A percentile compares a stretch with the other conserved stretches of the same genome.
phyloP scores from a whole-genome alignment of 2,888 invertebrate genomes.

The Lasiommata megera region DNA sequence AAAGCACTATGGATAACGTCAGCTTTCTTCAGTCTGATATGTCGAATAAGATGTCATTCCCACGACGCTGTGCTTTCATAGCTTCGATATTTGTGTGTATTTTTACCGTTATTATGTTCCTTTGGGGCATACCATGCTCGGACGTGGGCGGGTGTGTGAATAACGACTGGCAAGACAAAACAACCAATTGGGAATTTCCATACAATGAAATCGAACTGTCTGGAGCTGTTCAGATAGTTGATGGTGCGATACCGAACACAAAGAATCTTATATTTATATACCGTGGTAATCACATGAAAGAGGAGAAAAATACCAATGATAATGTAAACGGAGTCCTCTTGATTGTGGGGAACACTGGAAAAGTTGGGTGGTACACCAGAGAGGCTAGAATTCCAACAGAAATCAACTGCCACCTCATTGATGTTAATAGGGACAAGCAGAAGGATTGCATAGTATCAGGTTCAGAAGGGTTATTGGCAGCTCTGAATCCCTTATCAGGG shows the following conservation, averaged over 20 bases:
- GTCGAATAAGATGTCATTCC: conserved; percentile 83
- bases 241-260: conserved; percentile 83
- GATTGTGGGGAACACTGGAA: conserved; percentile 85
- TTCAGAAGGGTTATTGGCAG: conserved; percentile 82
- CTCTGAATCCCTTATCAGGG: conserved; percentile 74
- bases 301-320: conserved; percentile 67
- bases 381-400: conserved; percentile 85
- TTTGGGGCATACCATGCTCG: conserved; percentile 89
- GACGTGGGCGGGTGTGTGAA: conserved; percentile 85
- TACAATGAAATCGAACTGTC: conserved; percentile 86
- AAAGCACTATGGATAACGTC: conserved; percentile 74
- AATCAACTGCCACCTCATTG: conserved; percentile 87
- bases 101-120: conserved; percentile 86
- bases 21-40: conserved; percentile 72
- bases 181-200: conserved; percentile 85
- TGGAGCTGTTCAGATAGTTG: conserved; percentile 86
- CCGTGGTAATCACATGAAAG: conserved; percentile 84
- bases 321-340: conserved; percentile 86
- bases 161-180: conserved; percentile 78
- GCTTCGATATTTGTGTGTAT: conserved; percentile 87
- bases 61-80: conserved; percentile 85
- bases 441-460: conserved; percentile 89
- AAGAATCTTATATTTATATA: conserved; percentile 88
- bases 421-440: conserved; percentile 86
- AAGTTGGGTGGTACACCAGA: conserved; percentile 87